These are phyloP conservation scores for Calidris pygmaea DNA, from an alignment of 2,113 vertebrate genomes.

Conservation along the genomic window DNA sequence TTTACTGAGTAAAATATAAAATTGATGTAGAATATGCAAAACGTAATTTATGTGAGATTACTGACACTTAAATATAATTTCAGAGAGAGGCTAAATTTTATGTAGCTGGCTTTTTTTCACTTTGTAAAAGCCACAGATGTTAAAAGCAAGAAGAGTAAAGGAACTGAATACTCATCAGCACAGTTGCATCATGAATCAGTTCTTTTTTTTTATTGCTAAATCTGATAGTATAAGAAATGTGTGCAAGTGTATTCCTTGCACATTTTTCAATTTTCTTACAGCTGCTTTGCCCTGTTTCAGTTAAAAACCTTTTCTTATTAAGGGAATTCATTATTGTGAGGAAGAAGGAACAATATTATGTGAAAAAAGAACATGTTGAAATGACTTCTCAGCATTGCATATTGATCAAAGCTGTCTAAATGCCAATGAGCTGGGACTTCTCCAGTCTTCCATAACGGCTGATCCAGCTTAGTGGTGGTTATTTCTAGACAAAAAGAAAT, in stretches of 20 bases:
- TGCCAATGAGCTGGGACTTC: neutral
- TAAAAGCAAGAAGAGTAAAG: neutral
- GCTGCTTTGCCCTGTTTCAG: neutral
- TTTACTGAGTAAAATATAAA: neutral
- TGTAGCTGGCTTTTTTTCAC: neutral
- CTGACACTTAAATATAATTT: neutral
- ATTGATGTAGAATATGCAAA: neutral
- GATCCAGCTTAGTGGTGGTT: neutral
- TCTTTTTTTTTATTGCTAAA: neutral
- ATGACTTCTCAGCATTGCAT: neutral
- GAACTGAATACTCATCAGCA: neutral
- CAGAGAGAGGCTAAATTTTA: neutral
- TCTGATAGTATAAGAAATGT: neutral
- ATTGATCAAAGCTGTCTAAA: neutral
- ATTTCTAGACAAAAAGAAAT: neutral
- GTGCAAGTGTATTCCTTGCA: neutral
- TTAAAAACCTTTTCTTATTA: neutral
- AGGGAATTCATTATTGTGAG: neutral
- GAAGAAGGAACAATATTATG: neutral
- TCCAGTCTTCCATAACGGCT: neutral
- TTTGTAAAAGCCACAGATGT: neutral
- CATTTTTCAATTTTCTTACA: neutral
- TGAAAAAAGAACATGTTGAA: neutral
- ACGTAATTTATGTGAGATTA: neutral
- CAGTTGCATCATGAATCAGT: neutral